These are phyloP conservation scores for Ammodytes dubius DNA, from an alignment of 2,113 vertebrate genomes.

Conservation along the genomic window DNA sequence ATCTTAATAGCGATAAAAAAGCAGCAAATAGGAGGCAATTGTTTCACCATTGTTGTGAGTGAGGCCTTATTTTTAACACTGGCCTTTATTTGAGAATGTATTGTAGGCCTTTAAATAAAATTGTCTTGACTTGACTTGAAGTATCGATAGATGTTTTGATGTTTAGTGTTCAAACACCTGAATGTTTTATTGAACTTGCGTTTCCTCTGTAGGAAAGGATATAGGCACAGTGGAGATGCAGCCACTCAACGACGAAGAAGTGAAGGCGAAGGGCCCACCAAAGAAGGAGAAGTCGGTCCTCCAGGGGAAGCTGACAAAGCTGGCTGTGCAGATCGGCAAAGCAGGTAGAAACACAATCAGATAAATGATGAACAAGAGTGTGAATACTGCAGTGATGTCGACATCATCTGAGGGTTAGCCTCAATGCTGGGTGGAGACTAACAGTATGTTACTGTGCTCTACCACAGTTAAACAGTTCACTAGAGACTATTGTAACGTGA, in stretches of 20 bases:
- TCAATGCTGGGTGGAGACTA: not conserved
- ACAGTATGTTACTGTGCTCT: not conserved
- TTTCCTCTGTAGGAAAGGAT: conserved; percentile 86
- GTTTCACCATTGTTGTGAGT: not conserved
- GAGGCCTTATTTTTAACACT: not conserved
- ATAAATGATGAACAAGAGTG: not conserved
- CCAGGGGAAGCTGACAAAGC: conserved; percentile 97
- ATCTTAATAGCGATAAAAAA: not conserved
- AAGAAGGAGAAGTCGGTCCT: conserved; percentile 99
- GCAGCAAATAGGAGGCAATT: not conserved
- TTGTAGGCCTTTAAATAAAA: not conserved
- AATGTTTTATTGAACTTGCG: not conserved
- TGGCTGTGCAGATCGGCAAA: conserved; percentile 98
- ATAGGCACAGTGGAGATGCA: conserved; percentile 93
- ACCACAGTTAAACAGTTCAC: not conserved
- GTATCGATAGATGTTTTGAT: not conserved
- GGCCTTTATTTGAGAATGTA: not conserved
- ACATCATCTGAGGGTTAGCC: not conserved
- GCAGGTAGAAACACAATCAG: conserved; percentile 87
- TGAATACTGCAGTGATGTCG: not conserved
- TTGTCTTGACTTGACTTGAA: not conserved
- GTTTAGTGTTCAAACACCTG: not conserved
- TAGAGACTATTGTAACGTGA: not conserved
- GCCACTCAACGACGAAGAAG: conserved; percentile 92
- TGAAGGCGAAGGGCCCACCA: conserved; percentile 90